Evolutionary conservation across 2,797 vertebrate genomes (phyloP).

Genomic region (Gymnopithys bicolor): DNA sequence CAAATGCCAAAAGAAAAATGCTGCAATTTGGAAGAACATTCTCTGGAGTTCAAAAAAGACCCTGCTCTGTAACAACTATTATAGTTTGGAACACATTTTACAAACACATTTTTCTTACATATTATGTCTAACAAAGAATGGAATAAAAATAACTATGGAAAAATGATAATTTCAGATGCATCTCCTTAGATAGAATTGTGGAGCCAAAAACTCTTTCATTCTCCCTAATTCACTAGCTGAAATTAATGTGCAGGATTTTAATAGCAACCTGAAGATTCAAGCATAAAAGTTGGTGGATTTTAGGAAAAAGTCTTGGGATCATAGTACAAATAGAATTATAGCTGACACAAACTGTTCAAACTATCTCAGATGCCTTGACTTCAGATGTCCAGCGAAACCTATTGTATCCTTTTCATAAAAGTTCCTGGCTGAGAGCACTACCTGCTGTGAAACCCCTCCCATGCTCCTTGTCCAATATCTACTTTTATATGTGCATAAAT

Average conservation of each 20-base stretch:
- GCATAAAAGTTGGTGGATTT: neutral
- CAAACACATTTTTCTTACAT: slow-evolving; percentile 20
- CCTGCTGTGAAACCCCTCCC: neutral
- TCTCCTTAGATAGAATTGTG: neutral
- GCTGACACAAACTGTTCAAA: neutral
- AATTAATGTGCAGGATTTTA: neutral
- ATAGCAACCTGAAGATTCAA: neutral
- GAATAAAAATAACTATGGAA: slow-evolving; percentile 42
- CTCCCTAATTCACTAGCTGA: neutral
- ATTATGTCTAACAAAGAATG: slow-evolving; percentile 47
- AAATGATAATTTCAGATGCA: neutral
- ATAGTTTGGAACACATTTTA: slow-evolving; percentile 15
- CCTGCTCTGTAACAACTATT: slow-evolving; percentile 14
- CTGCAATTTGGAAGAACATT: slow-evolving; percentile 21
- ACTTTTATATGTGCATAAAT: neutral
- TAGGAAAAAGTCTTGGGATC: neutral
- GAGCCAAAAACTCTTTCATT: neutral
- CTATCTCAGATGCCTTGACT: neutral
- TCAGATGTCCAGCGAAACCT: neutral
- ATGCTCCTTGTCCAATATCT: neutral
- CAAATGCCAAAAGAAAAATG: slow-evolving; percentile 25
- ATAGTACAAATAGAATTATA: neutral
- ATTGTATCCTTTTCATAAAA: neutral
- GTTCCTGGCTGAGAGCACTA: neutral
- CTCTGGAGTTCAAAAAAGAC: slow-evolving; percentile 19